Base-by-base conservation (phyloP, 2,888 invertebrate genomes). In the Meta bourneti region DNA sequence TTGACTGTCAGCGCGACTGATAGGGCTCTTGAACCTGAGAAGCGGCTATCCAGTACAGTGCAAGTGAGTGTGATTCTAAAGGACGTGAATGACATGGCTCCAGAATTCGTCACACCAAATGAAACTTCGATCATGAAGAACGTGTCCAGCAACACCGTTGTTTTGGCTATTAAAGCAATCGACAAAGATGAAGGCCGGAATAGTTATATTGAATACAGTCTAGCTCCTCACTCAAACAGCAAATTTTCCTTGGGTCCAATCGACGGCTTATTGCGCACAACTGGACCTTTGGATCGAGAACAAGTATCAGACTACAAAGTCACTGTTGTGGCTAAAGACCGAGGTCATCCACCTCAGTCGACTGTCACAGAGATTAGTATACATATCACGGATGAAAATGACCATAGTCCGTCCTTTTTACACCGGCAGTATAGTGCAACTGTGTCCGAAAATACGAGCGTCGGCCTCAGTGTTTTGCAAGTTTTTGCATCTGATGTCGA, bases 81-180 rank as follows among this genome's bases (percentile, higher is more conserved):
- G 94, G 98, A 99, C 95, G 97, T 98, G 93, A 98, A 99, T 95
- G 98, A 99, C 95, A 97, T 98, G 96, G 96, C 97, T 70, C 98
- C 98, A 6, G 97, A 97, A 94, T 98, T 98, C 95, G 96, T 97
- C 93, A 97, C 97, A 6, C 96, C 94, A 48, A 97, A 97, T 94
- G 96, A 96, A 94, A 97, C 98, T 61, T 95, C 97, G 70, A 96
- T 98, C 19, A 96, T 97, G 92, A 98, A 98, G 95, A 98, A 98
- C 95, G 97, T 97, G 92, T 97, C 98, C 13, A 95, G 97, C 74
- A 98, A 98, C 94, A 97, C 98, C 4, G 97, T 98, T 72, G 97
- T 98, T 51, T 97, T 98, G 96, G 97, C 97, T 11, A 96, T 98
- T 92, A 98, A 98, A 95, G 98, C 98, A 1, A 95, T 97, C 49